phyloP scores from a whole-genome alignment of 1,140 invertebrate genomes.

The Gonatopus flavifemur region DNA sequence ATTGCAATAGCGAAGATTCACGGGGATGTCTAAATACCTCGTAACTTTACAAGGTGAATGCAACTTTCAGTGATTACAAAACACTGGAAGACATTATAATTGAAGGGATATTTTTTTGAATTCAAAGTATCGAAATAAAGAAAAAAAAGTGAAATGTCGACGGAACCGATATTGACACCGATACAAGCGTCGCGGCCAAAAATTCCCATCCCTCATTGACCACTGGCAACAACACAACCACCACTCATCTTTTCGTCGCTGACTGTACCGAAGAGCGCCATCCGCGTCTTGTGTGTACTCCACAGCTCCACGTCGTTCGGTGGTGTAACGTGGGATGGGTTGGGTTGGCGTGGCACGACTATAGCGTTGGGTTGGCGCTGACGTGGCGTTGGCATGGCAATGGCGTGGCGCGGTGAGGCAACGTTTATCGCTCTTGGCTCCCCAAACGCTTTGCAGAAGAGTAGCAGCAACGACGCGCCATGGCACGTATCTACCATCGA shows the following conservation, averaged over 20 bases:
- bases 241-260: constrained; percentile 21
- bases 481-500: constrained; percentile 52
- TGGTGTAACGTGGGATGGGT: not conserved
- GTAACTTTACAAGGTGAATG: too few relatives aligned
- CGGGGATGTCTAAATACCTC: too few relatives aligned
- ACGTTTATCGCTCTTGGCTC: constrained; percentile 1
- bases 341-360: not conserved
- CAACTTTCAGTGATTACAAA: too few relatives aligned
- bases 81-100: too few relatives aligned
- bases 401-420: constrained; percentile 5
- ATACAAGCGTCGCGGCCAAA: not conserved
- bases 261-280: constrained; percentile 17
- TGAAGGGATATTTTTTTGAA: too few relatives aligned
- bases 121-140: too few relatives aligned
- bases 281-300: not conserved
- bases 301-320: constrained; percentile 1
- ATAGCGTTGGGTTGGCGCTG: too few relatives aligned
- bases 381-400: not conserved
- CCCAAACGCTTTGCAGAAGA: constrained; percentile 32
- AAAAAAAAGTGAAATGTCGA: too few relatives aligned
- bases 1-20: too few relatives aligned
- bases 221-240: not conserved
- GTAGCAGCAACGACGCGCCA: constrained; percentile 34
- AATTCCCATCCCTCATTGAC: not conserved
- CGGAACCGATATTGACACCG: not conserved